Percentiles rank a stretch among this genome's conserved stretches.
phyloP scores from a whole-genome alignment of 2,113 vertebrate genomes.

The Heptranchias perlo region DNA sequence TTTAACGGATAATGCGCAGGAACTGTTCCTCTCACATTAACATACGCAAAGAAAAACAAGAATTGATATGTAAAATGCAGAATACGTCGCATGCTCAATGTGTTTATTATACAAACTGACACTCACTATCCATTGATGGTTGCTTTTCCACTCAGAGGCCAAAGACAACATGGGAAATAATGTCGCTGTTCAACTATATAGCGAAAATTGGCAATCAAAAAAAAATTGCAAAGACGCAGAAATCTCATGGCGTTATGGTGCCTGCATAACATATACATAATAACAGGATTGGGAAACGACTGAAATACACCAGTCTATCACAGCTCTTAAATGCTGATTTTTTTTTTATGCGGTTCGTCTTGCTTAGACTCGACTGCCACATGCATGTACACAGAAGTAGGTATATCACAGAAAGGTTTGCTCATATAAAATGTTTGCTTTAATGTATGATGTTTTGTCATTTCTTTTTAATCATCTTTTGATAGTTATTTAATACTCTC shows the following conservation, averaged over 20 bases:
- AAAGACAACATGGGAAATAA: slow-evolving; percentile 33
- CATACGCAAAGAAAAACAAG: slow-evolving; percentile 28
- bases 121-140: slow-evolving; percentile 28
- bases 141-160: slow-evolving; percentile 28
- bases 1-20: slow-evolving; percentile 31
- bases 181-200: slow-evolving; percentile 33
- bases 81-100: background rate
- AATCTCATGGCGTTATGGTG: slow-evolving; percentile 27
- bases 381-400: background rate
- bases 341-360: background rate
- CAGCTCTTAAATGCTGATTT: slow-evolving; percentile 15
- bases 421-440: slow-evolving; percentile 1
- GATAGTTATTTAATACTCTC: background rate
- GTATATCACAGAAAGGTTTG: background rate
- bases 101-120: slow-evolving; percentile 38
- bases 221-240: slow-evolving; percentile 35
- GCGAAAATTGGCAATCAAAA: slow-evolving; percentile 34
- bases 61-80: slow-evolving; percentile 36
- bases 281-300: background rate
- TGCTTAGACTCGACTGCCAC: background rate
- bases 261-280: slow-evolving; percentile 33
- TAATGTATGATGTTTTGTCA: background rate
- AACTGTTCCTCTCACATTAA: slow-evolving; percentile 20
- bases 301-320: slow-evolving; percentile 29
- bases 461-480: background rate